These are phyloP conservation scores for Heliothis subflexa DNA, from an alignment of 1,140 invertebrate species.

Conservation along the genomic window DNA sequence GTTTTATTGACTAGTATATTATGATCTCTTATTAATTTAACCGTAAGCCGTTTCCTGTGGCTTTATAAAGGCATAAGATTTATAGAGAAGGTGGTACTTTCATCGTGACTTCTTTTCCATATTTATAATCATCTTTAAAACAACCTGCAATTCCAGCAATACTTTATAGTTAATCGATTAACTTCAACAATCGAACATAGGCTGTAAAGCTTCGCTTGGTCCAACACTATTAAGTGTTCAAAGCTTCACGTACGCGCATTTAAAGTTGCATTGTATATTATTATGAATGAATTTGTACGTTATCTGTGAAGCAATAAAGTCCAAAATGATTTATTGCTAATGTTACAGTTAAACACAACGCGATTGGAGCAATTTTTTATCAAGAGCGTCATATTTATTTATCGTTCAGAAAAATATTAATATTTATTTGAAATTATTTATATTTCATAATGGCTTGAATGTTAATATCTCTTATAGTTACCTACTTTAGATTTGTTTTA, in stretches of 20 bases:
- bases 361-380: constrained; percentile 31
- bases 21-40: too few species aligned
- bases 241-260: constrained; percentile 35
- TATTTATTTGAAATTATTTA: background rate
- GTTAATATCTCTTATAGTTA: background rate
- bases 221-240: background rate
- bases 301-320: background rate
- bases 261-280: constrained; percentile 17
- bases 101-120: too few species aligned
- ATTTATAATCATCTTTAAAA: too few species aligned
- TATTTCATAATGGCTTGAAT: background rate
- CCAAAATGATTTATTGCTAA: background rate
- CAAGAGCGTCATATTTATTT: constrained; percentile 25
- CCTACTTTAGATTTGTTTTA: background rate
- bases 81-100: too few species aligned
- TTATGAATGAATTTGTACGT: background rate
- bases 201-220: background rate
- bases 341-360: constrained; percentile 1
- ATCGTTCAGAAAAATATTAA: constrained; percentile 9
- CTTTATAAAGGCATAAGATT: too few species aligned
- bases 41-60: too few species aligned
- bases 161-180: background rate
- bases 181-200: background rate
- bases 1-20: background rate
- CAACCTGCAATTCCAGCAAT: too few species aligned